phyloP scores from a whole-genome alignment of 2,888 invertebrate species.

The Chironomus riparius region DNA sequence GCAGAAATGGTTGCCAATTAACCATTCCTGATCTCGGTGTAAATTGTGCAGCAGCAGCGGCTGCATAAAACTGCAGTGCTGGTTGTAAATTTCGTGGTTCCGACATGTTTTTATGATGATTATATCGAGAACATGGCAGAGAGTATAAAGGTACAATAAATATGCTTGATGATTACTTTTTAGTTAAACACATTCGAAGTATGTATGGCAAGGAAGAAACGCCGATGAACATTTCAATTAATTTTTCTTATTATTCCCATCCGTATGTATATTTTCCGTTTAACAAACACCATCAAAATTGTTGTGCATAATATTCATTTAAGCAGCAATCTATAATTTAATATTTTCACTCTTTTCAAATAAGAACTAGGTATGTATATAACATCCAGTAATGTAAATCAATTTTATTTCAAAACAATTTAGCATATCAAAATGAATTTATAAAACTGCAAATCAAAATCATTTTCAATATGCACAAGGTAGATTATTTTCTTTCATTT shows the following conservation, averaged over 20 bases:
- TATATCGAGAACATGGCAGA: too few species aligned
- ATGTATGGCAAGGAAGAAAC: too few species aligned
- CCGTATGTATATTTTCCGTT: too few species aligned
- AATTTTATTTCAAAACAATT: constrained; percentile 23
- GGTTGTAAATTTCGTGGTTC: background rate
- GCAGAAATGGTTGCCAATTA: background rate
- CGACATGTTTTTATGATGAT: too few species aligned
- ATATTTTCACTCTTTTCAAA: background rate
- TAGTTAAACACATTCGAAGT: too few species aligned
- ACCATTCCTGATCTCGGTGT: background rate
- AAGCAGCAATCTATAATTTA: too few species aligned
- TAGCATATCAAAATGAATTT: constrained; percentile 19
- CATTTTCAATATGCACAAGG: background rate
- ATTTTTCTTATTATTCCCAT: too few species aligned
- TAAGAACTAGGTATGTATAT: background rate
- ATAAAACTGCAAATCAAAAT: constrained; percentile 10
- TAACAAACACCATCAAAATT: too few species aligned
- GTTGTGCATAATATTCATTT: too few species aligned
- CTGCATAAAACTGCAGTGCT: background rate
- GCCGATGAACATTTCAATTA: too few species aligned
- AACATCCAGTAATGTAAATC: constrained; percentile 3
- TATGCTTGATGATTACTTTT: too few species aligned
- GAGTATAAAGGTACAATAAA: too few species aligned
- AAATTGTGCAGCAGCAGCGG: background rate
- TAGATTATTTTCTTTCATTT: background rate